Evolutionary conservation across 1,140 invertebrate species (phyloP).

Genomic region (Onthophagus taurus): DNA sequence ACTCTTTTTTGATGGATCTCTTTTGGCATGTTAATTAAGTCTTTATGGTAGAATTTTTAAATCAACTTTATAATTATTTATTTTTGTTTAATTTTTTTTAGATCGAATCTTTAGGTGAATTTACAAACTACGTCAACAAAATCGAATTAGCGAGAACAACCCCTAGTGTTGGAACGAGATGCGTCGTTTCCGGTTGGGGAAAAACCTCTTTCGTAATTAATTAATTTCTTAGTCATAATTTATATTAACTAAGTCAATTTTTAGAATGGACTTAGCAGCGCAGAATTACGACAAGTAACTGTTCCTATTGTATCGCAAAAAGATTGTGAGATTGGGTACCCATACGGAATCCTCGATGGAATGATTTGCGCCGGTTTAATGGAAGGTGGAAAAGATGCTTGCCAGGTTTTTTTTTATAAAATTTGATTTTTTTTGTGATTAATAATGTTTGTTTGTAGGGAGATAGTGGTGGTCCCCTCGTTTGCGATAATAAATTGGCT

Average conservation of each 20-base stretch:
- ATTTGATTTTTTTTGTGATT: no score
- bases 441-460: no score
- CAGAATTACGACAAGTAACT: not conserved
- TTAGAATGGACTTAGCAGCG: slow-evolving; percentile 1
- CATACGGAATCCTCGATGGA: slow-evolving; percentile 10
- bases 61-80: not conserved
- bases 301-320: not conserved
- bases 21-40: no score
- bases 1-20: no score
- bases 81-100: not conserved
- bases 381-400: slow-evolving; percentile 57
- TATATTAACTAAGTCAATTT: not conserved
- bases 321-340: not conserved
- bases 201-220: slow-evolving; percentile 2
- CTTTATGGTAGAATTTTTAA: no score
- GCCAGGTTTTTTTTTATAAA: slow-evolving; percentile 47
- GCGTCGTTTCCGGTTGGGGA: slow-evolving; percentile 8
- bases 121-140: slow-evolving; percentile 12
- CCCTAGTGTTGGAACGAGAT: not conserved
- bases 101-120: not conserved
- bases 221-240: not conserved
- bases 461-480: slow-evolving; percentile 8
- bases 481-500: not conserved
- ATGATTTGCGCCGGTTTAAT: slow-evolving; percentile 39
- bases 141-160: slow-evolving; percentile 15